Conservation (phyloP, 2,888 invertebrate genomes). For the Thalpophila matura region DNA sequence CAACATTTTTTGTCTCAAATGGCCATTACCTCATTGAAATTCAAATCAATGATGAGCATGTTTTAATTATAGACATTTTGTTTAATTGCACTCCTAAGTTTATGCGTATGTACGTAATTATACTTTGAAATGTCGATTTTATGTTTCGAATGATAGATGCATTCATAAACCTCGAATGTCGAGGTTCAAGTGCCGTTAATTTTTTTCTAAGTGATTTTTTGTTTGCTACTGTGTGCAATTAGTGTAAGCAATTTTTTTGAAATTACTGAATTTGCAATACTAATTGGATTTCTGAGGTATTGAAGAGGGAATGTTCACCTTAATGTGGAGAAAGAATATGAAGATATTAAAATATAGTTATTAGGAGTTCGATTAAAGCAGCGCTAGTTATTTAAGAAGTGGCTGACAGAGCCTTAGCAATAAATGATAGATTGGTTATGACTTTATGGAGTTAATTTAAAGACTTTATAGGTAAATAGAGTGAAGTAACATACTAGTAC, state of each 20-base stretch:
- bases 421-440: neutral
- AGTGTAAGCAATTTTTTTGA: conserved; percentile 1
- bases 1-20: conserved; percentile 46
- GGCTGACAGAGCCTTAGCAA: conserved; percentile 22
- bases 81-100: conserved; percentile 49
- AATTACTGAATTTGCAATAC: neutral
- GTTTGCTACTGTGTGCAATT: conserved; percentile 9
- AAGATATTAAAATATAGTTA: neutral
- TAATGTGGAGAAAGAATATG: neutral
- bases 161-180: conserved; percentile 22
- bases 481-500: neutral
- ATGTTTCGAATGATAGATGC: conserved; percentile 44
- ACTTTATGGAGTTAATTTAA: neutral
- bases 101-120: conserved; percentile 53
- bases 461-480: neutral
- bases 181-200: conserved; percentile 14
- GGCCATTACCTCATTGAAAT: conserved; percentile 55
- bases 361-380: neutral
- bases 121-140: conserved; percentile 55
- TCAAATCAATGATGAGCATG: conserved; percentile 63
- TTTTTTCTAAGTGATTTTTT: conserved; percentile 35
- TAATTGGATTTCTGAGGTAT: neutral
- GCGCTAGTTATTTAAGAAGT: neutral
- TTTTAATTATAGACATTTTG: conserved; percentile 61
- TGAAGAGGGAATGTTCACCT: neutral